Evolutionary conservation across 2,888 invertebrate genomes (phyloP), one percentile per base, ranked within the genome.

Genomic region (Reticulitermes lucifugus): DNA sequence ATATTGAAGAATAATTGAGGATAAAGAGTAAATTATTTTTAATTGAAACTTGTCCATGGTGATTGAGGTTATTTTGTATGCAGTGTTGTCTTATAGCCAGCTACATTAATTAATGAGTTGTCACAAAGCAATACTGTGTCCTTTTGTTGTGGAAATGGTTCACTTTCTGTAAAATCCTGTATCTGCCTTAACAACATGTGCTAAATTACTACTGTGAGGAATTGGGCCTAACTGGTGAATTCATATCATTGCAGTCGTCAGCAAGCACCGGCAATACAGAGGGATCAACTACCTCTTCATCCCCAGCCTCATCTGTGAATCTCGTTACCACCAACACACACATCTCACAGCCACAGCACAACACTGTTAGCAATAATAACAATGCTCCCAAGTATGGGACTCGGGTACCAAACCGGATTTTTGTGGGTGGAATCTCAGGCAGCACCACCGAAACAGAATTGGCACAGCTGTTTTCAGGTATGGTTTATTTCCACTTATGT

Each of bases 401-500:
- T 59, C 93, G 98, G 87, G 97, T 98, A 89, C 98, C 98, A 86
- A 98, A 98, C 91, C 93, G 98, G 89, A 97, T 99, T 89, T 99
- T 99, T 91, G 98, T 99, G 83, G 98, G 99, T 85, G 99, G 98
- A 43, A 98, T 99, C 89, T 96, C 98, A 85, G 94, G 97, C 89
- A 97, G 96, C 89, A 98, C 98, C 79, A 97, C 98, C 81, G 98
- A 98, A 91, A 95, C 95, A 84, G 98, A 98, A 90, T 92, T 99
- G 88, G 95, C 96, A 91, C 96, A 96, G 90, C 95, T 98, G 88
- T 99, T 99, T 91, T 97, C 97, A 82, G 84, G 86, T 86, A 83
- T 71, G 21, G 35, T 51, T 73, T 7, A 10, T 35, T 41, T 29
- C 46, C 12, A 46, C 10, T 46, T 46, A 3, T 46, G 46, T 46